Percentiles rank a stretch among this genome's conserved stretches.
phyloP scores from a whole-genome alignment of 2,113 vertebrate species.

The Phyllostomus hastatus region DNA sequence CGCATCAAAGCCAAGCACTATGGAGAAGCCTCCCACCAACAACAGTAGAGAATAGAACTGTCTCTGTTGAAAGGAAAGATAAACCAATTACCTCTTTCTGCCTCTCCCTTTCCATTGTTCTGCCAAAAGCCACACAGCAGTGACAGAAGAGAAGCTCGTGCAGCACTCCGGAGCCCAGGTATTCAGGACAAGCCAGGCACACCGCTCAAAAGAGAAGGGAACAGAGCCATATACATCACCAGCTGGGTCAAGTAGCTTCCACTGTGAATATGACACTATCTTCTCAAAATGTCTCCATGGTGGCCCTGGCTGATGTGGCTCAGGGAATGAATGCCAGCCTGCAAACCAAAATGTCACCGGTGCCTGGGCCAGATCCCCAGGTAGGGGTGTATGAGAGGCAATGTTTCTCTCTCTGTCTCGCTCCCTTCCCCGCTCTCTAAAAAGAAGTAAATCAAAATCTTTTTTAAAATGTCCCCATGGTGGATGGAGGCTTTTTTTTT shows the following conservation, averaged over 20 bases:
- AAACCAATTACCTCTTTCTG: neutral
- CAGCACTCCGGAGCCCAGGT: neutral
- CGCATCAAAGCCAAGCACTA: neutral
- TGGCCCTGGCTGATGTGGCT: too few relatives aligned
- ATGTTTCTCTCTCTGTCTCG: too few relatives aligned
- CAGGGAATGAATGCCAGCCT: too few relatives aligned
- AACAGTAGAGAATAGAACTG: neutral
- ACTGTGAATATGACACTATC: neutral
- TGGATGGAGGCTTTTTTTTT: neutral
- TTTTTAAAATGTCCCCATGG: neutral
- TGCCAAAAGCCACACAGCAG: neutral
- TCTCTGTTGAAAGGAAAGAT: conserved; percentile 33
- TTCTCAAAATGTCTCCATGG: neutral
- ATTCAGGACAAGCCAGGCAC: neutral
- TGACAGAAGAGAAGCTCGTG: neutral
- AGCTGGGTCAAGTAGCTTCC: neutral
- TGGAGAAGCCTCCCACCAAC: neutral
- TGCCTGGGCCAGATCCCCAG: too few relatives aligned
- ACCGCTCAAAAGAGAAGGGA: neutral
- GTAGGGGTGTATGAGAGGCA: too few relatives aligned
- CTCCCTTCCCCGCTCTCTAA: too few relatives aligned
- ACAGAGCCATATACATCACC: neutral
- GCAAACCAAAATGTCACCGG: too few relatives aligned
- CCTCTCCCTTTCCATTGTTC: neutral
- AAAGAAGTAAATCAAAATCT: neutral